These are phyloP conservation scores for Coregonus suidteri DNA, from an alignment of 2,797 vertebrate genomes.

Conservation along the genomic window DNA sequence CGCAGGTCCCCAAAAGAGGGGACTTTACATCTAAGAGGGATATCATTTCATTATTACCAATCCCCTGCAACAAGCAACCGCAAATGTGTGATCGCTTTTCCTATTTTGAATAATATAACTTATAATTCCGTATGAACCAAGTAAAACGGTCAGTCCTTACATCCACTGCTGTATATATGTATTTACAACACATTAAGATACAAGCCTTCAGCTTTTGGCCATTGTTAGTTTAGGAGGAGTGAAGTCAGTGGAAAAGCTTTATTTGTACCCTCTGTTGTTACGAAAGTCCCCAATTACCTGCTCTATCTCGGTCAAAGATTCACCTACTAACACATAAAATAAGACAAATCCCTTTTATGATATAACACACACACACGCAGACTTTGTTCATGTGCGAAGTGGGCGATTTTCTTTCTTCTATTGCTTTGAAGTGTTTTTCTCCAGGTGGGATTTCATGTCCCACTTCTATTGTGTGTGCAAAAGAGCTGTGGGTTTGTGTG, in stretches of 20 bases:
- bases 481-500: constrained; percentile 1
- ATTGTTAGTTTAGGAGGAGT: constrained; percentile 18
- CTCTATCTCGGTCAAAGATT: constrained; percentile 62
- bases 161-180: background rate
- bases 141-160: background rate
- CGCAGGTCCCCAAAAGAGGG: no score
- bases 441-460: constrained; percentile 63
- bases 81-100: background rate
- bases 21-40: no score
- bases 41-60: background rate
- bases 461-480: constrained; percentile 43
- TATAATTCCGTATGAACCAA: background rate
- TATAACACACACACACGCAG: constrained; percentile 51
- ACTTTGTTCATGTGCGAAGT: constrained; percentile 55
- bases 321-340: constrained; percentile 62
- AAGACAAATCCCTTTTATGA: constrained; percentile 65
- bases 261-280: constrained; percentile 59
- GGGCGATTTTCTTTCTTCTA: constrained; percentile 63
- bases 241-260: constrained; percentile 26
- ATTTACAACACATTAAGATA: background rate
- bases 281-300: constrained; percentile 28
- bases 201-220: constrained; percentile 15
- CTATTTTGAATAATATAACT: background rate
- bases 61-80: background rate
- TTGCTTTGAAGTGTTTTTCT: constrained; percentile 67